Base-by-base conservation (phyloP, 2,797 vertebrate genomes). In the Alauda arvensis region DNA sequence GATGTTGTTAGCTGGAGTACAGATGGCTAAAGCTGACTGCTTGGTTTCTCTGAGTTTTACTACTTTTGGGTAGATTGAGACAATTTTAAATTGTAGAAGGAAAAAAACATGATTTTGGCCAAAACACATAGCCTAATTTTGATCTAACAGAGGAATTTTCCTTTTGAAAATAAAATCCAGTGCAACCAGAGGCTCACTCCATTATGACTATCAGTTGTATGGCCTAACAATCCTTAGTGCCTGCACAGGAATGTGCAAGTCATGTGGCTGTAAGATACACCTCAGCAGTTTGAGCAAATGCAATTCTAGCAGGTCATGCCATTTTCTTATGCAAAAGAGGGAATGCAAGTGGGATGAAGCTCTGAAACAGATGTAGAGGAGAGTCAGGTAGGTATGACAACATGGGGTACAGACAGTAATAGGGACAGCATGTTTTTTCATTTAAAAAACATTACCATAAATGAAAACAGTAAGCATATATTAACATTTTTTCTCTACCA, bases 391-490 rank as follows among this genome's bases (percentile, higher is more conserved):
- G 23, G 34, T 40, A 43, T 71, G 66, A 51, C n/a, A 56, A 49
- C n/a, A 37, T 1, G 0, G 29, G 12, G 26, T 24, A 69, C 24
- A 59, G 33, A 66, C 0, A 75, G 23, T 25, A 75, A 71, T 5
- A 61, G 19, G 19, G 43, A 78, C 29, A 57, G 48, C 21, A 39
- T 21, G 34, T 7, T 77, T 88, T 82, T 81, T 78, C 21, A 46
- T 72, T 26, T 39, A 46, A 62, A 59, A 69, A 49, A 2, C 3
- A 34, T 43, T 63, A 72, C 53, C 33, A 25, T 53, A 61, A 74
- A 66, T 77, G 13, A 33, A 80, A 75, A 77, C 1, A 74, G 46
- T 25, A 91, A 77, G 31, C 29, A 68, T 61, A 52, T 84, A 70
- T 60, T 69, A 87, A 37, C 40, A 9, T 6, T 17, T 25, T 80